Base-by-base conservation (phyloP, 1,140 invertebrate genomes). In the Nasonia longicornis region DNA sequence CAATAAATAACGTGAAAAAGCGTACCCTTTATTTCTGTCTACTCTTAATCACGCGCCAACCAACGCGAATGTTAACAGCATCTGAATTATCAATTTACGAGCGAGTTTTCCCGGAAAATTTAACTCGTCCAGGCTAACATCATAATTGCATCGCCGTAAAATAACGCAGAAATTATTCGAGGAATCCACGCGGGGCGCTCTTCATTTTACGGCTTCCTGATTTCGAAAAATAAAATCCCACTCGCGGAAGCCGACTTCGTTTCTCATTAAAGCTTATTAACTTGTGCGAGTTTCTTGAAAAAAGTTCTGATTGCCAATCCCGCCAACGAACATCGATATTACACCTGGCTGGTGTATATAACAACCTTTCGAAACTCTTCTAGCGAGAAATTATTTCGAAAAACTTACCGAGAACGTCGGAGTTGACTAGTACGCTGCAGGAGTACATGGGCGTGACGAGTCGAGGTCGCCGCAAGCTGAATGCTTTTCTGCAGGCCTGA, bases 401-500 rank as follows among this genome's bases (percentile, higher is more conserved):
- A 11, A 7, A 94, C 95, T 95, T 90, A 96, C 97, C 98, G 86
- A 99, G 92, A 84, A 98, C 96, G 90, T 98, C 97, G 2, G 96
- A 95, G 84, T 96, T 97, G 14, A 97, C 97, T 86, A 97, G 94
- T 82, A 99, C 97, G 85, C 94, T 95, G 90, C 98, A 99, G 52
- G 94, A 96, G 88, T 99, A 99, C 97, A 99, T 99, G 1, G 98
- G 98, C 14, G 96, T 96, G 91, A 99, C 97, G 4, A 99, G 89
- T 80, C 98, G 92, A 87, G 98, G 97, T 7, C 96, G 95, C 87
- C 97, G 96, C 48, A 94, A 93, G 89, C 97, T 96, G 86, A 99
- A 97, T 0, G 97, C 95, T 89, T 94, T 95, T 67, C 95, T 92
- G 87, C 98, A 98, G 3, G 94, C 96, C 84, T 98, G 97, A 89